Conservation (phyloP, 2,888 invertebrate genomes). For the Mimas tiliae region DNA sequence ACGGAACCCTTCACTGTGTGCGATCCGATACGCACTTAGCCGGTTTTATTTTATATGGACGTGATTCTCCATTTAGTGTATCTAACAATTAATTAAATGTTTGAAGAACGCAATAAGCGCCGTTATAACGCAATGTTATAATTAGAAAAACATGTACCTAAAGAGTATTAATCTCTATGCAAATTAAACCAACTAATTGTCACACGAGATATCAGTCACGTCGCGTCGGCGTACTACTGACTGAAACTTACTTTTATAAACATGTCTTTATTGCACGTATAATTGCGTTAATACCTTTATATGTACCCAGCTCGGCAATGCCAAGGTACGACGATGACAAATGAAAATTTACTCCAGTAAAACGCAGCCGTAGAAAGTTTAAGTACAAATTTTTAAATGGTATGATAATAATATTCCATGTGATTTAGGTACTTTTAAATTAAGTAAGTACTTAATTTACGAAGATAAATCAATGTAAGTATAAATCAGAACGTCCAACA, state of each 20-base stretch:
- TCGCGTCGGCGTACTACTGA: constrained; percentile 55
- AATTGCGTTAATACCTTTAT: constrained; percentile 52
- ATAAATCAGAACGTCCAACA: too few species aligned
- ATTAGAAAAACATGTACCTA: constrained; percentile 40
- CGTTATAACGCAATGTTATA: constrained; percentile 48
- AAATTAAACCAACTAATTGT: constrained; percentile 45
- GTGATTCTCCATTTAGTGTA: too few species aligned
- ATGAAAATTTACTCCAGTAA: not conserved
- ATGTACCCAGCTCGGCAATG: constrained; percentile 37
- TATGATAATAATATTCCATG: not conserved
- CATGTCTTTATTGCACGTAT: constrained; percentile 50
- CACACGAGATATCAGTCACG: constrained; percentile 59
- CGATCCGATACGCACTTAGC: too few species aligned
- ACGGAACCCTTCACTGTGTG: too few species aligned
- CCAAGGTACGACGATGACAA: constrained; percentile 8
- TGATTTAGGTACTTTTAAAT: not conserved
- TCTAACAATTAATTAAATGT: too few species aligned
- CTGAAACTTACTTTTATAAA: constrained; percentile 48
- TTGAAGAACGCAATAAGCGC: constrained; percentile 44
- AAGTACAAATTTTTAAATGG: too few species aligned
- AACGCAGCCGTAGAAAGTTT: not conserved
- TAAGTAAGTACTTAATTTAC: too few species aligned
- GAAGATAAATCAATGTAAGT: too few species aligned
- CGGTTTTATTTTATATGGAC: too few species aligned
- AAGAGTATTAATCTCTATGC: constrained; percentile 42